Base-by-base conservation (phyloP, 2,888 invertebrate species). In the Neocrepidodera transversa region DNA sequence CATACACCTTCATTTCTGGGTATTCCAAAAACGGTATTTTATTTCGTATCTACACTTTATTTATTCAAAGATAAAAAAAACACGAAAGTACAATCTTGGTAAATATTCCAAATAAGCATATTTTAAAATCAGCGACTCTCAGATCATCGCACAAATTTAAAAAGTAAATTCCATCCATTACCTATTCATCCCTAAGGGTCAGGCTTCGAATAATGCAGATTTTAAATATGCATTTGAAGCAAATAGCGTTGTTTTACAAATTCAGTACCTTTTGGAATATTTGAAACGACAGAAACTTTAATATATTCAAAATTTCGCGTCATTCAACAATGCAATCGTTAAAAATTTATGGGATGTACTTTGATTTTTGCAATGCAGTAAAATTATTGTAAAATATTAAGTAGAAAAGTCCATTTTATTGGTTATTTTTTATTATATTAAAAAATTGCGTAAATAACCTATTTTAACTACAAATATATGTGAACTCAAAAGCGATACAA, bases 211-310 rank as follows among this genome's bases (percentile, higher is more conserved):
- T 38, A 38, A 16, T 17, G 38, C 16, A 11, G 7, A 17, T 38
- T 16, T 38, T 38, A 14, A 38, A 38, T 38, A 38, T 38, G 38
- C 38, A 38, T 38, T 38, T 17, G 38, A 38, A 38, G 38, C 10
- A 38, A 38, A 38, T 38, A 16, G 38, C 38, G 38, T 38, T 38
- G 38, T 38, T 38, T 38, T 38, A 38, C 38, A 38, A 38, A 38
- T 38, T 16, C 38, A 17, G 4, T 16, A 38, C 4, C 17, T 17
- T 38, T 4, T 8, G 16, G 38, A 38, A 38, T 38, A 38, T 38
- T 38, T 38, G 4, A 38, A 38, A 16, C 10, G 17, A 38, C 38
- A 17, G 5, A 13, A 38, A 38, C 5, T 17, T 17, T 17, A 17
- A 14, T 38, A 17, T 38, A 38, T 17, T 38, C 16, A 16, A 17